Evolutionary conservation across 2,888 invertebrate species (phyloP).

Genomic region (Ptilodon capucinus): DNA sequence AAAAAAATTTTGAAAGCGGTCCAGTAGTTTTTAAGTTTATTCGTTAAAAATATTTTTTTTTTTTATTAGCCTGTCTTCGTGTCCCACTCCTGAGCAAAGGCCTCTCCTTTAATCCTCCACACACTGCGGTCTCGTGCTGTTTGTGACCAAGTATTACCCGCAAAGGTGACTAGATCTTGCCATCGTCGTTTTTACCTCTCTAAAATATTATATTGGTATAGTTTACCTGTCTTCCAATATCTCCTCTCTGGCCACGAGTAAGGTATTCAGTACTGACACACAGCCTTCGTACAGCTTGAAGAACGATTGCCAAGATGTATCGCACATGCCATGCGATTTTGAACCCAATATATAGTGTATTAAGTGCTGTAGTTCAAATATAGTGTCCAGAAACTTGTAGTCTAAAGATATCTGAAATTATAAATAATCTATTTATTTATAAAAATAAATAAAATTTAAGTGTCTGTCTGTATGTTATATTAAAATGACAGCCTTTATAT

Average conservation of each 20-base stretch:
- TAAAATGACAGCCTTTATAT: no score
- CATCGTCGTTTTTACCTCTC: not conserved
- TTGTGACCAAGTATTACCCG: no score
- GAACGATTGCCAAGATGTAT: constrained; percentile 56
- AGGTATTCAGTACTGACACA: constrained; percentile 55
- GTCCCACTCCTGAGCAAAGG: no score
- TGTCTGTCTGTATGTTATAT: no score
- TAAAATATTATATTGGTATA: constrained; percentile 4
- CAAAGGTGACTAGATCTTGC: no score
- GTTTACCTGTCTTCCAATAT: constrained; percentile 76
- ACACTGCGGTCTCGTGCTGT: no score
- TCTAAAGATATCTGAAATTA: constrained; percentile 70
- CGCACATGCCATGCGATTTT: constrained; percentile 36
- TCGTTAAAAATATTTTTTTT: no score
- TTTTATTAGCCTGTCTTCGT: no score
- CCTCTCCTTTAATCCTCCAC: no score
- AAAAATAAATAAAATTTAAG: constrained; percentile 28
- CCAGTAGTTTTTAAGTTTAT: no score
- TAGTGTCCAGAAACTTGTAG: constrained; percentile 67
- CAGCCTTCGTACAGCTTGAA: constrained; percentile 57
- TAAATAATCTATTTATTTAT: no score
- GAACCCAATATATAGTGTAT: constrained; percentile 52
- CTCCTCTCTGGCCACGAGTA: constrained; percentile 67
- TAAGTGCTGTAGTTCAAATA: constrained; percentile 64
- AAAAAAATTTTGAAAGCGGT: no score